Conservation (phyloP, 2,888 invertebrate genomes). For the Papilio protenor region DNA sequence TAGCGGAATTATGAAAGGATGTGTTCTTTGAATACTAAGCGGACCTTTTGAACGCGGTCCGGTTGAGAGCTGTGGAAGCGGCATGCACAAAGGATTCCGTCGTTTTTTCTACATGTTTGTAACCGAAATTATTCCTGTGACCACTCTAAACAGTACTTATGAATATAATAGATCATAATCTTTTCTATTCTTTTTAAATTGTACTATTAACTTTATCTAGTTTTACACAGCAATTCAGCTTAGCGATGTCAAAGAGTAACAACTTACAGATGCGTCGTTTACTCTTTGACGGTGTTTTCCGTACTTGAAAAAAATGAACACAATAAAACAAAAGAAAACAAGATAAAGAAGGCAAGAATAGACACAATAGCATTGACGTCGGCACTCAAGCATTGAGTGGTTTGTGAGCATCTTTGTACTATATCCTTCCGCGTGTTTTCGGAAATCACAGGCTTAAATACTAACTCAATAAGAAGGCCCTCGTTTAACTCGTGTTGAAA, state of each 20-base stretch:
- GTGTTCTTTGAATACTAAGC: slow-evolving; percentile 80
- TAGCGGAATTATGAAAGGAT: slow-evolving; percentile 80
- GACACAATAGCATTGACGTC: slow-evolving; percentile 1
- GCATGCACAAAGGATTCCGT: slow-evolving; percentile 40
- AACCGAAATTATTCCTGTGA: slow-evolving; percentile 34
- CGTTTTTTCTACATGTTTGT: slow-evolving; percentile 27
- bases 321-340: slow-evolving; percentile 15
- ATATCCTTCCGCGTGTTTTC: slow-evolving; percentile 65
- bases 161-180: slow-evolving; percentile 22
- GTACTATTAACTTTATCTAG: slow-evolving; percentile 25
- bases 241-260: background rate
- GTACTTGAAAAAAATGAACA: background rate
- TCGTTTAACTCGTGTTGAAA: slow-evolving; percentile 65
- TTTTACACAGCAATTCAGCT: background rate
- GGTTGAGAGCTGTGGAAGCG: slow-evolving; percentile 38
- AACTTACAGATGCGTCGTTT: background rate
- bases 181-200: slow-evolving; percentile 9
- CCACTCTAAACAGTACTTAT: slow-evolving; percentile 18
- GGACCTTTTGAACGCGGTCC: slow-evolving; percentile 65
- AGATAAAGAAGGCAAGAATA: background rate
- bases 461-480: slow-evolving; percentile 72
- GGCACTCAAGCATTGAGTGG: background rate
- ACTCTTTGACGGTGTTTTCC: background rate
- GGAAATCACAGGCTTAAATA: slow-evolving; percentile 75
- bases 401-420: background rate